Percentiles rank a stretch among this genome's conserved stretches.
Conservation (phyloP, 2,797 vertebrate genomes). For the Malurus splendens region DNA sequence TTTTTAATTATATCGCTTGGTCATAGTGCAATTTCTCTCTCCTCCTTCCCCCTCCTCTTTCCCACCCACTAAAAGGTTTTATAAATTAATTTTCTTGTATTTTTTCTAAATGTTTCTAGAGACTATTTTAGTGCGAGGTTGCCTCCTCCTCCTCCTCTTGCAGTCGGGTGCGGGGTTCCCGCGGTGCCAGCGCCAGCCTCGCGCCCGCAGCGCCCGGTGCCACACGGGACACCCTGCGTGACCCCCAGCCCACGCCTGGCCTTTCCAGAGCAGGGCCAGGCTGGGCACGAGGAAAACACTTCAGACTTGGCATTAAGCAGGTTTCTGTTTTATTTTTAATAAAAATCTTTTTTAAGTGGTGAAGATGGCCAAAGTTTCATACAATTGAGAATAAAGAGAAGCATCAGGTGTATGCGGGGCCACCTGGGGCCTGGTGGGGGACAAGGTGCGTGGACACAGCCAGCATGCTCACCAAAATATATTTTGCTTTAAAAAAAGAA, state of each 20-base stretch:
- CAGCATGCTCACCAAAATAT: conserved; percentile 82
- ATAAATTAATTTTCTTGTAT: conserved; percentile 63
- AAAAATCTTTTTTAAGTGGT: conserved; percentile 79
- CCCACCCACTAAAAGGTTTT: conserved; percentile 52
- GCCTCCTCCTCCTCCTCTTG: not conserved
- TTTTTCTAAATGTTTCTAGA: conserved; percentile 49
- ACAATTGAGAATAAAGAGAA: conserved; percentile 77
- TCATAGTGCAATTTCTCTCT: conserved; percentile 72
- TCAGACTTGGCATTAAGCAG: conserved; percentile 81
- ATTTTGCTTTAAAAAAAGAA: conserved; percentile 71
- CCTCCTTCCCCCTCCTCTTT: conserved; percentile 7
- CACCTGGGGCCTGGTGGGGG: conserved; percentile 45
- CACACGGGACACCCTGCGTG: accelerated
- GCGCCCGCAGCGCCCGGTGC: accelerated
- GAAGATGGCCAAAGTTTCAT: conserved; percentile 95
- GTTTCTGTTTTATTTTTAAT: conserved; percentile 74
- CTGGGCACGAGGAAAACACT: conserved; percentile 33
- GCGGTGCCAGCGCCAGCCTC: not conserved
- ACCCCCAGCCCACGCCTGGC: not conserved
- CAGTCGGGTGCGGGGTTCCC: not conserved
- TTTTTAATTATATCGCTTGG: conserved; percentile 63
- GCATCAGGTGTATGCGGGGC: conserved; percentile 69
- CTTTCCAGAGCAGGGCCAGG: not conserved
- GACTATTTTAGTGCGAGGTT: conserved; percentile 7
- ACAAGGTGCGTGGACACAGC: conserved; percentile 73